Evolutionary conservation across 2,797 vertebrate species (phyloP).

Genomic region (Hypotaenidia okinawae): DNA sequence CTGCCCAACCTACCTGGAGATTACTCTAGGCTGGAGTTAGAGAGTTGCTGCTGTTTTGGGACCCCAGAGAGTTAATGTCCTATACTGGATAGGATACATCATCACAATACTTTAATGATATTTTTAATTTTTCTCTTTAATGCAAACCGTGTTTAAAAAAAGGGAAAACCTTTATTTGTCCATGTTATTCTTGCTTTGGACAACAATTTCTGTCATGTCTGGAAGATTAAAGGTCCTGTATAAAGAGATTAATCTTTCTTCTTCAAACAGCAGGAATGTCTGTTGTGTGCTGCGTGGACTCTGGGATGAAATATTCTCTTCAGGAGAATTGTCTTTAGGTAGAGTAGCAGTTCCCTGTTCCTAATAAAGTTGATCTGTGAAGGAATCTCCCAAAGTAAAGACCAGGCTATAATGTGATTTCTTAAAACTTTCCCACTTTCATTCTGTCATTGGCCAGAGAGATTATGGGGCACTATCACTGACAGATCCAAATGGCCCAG

Average conservation of each 20-base stretch:
- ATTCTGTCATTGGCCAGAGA: neutral
- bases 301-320: neutral
- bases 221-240: neutral
- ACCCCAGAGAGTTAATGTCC: accelerated
- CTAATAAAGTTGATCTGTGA: neutral
- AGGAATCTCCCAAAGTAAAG: neutral
- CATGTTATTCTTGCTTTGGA: neutral
- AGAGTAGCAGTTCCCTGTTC: neutral
- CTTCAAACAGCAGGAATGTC: neutral
- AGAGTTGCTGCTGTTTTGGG: neutral
- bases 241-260: neutral
- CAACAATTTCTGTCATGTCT: neutral
- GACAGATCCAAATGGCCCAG: neutral
- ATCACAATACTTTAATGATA: neutral
- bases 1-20: neutral
- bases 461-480: neutral
- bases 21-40: neutral
- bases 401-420: neutral
- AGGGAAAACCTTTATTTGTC: neutral
- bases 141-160: neutral
- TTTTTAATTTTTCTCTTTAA: neutral
- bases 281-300: neutral
- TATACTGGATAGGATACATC: neutral
- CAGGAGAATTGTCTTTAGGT: neutral
- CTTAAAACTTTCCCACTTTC: neutral